These are phyloP conservation scores for Augochlora pura DNA, from an alignment of 1,140 invertebrate genomes.

Conservation along the genomic window DNA sequence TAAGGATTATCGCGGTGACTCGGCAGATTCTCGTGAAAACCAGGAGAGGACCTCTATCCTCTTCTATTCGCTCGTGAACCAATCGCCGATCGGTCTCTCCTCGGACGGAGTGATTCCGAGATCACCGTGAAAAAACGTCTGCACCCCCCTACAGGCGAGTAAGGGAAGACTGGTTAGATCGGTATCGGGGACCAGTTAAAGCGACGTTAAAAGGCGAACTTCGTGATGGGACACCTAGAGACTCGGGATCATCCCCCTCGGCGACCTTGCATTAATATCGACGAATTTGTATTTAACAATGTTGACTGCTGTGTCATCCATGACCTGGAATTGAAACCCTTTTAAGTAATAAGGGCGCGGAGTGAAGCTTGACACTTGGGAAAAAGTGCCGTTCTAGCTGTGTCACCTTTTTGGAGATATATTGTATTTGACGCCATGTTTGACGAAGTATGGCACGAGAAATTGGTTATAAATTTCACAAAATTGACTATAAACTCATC, in stretches of 20 bases:
- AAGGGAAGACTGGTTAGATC: constrained; percentile 46
- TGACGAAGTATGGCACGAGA: no score
- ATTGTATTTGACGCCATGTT: no score
- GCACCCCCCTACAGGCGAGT: not conserved
- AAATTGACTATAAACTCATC: no score
- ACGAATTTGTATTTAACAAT: not conserved
- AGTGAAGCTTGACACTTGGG: not conserved
- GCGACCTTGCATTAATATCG: not conserved
- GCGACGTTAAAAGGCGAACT: constrained; percentile 58
- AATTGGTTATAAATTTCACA: no score
- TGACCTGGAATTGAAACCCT: not conserved
- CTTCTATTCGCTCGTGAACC: not conserved
- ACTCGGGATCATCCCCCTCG: not conserved
- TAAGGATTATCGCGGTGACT: constrained; percentile 71
- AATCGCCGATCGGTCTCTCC: constrained; percentile 33
- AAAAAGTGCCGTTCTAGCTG: not conserved
- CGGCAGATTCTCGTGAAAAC: constrained; percentile 42
- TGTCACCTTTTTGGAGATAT: no score
- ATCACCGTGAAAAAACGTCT: constrained; percentile 22
- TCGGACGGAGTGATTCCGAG: not conserved
- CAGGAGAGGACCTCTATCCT: not conserved
- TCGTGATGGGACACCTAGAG: not conserved
- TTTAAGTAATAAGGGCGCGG: no score
- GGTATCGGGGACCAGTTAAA: constrained; percentile 57
- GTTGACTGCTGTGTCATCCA: not conserved